Evolutionary conservation across 2,888 invertebrate species (phyloP).

Genomic region (Corbicula japonica): DNA sequence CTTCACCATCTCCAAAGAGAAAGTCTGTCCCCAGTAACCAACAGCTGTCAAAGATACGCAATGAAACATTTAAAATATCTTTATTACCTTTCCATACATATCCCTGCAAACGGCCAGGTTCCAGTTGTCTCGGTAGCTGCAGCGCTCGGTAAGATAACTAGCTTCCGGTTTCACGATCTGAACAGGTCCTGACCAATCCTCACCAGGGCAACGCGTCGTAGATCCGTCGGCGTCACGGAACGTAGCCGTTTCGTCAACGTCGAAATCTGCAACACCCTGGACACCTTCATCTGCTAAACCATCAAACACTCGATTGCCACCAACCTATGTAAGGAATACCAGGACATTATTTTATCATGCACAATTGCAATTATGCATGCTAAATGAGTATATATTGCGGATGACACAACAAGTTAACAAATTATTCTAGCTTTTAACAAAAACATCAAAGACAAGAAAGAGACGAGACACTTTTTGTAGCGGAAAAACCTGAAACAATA

Average conservation of each 20-base stretch:
- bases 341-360: too few relatives aligned
- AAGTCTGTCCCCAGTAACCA: too few relatives aligned
- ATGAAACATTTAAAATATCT: too few relatives aligned
- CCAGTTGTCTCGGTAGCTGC: constrained; percentile 46
- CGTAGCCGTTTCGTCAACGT: constrained; percentile 42
- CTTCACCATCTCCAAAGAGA: too few relatives aligned
- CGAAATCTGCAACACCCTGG: constrained; percentile 27
- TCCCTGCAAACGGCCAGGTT: constrained; percentile 38
- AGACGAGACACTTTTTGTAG: too few relatives aligned
- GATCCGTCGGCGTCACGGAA: constrained; percentile 50
- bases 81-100: constrained; percentile 51
- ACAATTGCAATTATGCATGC: too few relatives aligned
- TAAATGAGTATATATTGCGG: too few relatives aligned
- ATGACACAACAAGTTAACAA: too few relatives aligned
- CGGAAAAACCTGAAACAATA: too few relatives aligned
- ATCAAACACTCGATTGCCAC: constrained; percentile 43
- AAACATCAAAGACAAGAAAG: too few relatives aligned
- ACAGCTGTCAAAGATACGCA: too few relatives aligned
- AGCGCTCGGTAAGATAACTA: constrained; percentile 29
- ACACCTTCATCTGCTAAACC: constrained; percentile 26
- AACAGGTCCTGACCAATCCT: constrained; percentile 2
- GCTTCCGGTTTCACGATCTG: constrained; percentile 39
- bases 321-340: constrained; percentile 14
- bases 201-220: constrained; percentile 29
- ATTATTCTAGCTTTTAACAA: too few relatives aligned